Percentiles rank a stretch among this genome's conserved stretches.
These are phyloP conservation scores for Calypte anna DNA, from an alignment of 2,113 vertebrate species.

Conservation along the genomic window DNA sequence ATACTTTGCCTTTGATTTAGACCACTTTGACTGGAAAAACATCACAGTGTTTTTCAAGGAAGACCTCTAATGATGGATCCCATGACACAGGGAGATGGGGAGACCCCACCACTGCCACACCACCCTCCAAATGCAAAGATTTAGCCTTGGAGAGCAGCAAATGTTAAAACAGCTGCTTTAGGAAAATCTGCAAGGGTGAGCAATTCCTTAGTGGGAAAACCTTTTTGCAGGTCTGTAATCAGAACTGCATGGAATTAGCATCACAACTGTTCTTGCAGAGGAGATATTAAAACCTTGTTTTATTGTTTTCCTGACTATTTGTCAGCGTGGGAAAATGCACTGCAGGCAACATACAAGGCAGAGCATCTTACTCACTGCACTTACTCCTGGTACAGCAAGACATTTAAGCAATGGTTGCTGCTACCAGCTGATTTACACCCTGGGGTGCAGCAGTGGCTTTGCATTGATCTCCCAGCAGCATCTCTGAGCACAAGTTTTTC, in stretches of 20 bases:
- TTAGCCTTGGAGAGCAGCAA: rapidly evolving
- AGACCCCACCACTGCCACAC: neutral
- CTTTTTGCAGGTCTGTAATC: neutral
- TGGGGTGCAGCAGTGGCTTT: rapidly evolving
- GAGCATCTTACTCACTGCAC: neutral
- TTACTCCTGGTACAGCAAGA: neutral
- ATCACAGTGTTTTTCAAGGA: neutral
- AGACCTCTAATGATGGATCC: neutral
- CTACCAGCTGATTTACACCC: neutral
- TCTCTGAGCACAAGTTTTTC: neutral
- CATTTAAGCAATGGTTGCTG: rapidly evolving
- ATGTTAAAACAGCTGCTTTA: neutral
- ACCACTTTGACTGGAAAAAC: neutral
- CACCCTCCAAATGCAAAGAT: neutral
- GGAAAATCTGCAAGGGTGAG: neutral
- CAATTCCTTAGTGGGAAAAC: neutral
- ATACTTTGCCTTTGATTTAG: neutral
- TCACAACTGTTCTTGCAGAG: neutral
- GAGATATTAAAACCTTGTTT: neutral
- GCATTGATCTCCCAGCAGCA: neutral
- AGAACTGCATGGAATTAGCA: neutral
- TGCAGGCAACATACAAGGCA: neutral
- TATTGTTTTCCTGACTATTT: neutral
- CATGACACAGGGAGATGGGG: neutral
- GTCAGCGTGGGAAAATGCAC: rapidly evolving